Evolutionary conservation across 2,113 vertebrate genomes (phyloP), one percentile per base, ranked within the genome.

Genomic region (Genyomyrus donnyi): DNA sequence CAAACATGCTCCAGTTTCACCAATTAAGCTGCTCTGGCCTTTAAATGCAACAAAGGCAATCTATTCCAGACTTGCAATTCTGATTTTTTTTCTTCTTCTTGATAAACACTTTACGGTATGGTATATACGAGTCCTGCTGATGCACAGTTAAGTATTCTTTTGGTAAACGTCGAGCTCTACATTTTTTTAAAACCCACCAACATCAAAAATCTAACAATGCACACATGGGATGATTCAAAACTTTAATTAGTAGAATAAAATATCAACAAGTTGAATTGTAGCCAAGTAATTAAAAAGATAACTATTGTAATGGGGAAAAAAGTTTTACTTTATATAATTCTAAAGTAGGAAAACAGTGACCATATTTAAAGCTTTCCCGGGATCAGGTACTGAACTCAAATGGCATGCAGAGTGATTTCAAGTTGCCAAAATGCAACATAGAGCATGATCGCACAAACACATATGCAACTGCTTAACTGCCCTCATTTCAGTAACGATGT

Each of bases 31-130:
- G 91, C 89, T 56, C 93, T 94, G 89, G 95, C 93, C 93, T 93
- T 94, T 93, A 93, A 93, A 95, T 93, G 94, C 93, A 94, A 94
- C 94, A 93, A 94, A 94, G 94, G 94, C 91, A 94, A 95, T 94
- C 93, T 94, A 93, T 94, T 91, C 91, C 94, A 93, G 93, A 93
- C 92, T 92, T 95, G 93, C 93, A 93, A 94, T 93, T 94, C 87
- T 93, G 91, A 19, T 93, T 94, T 94, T 93, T 93, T 94, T 48
- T 48, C 46, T 48, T 48, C 46, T 48, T 48, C 46, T 9, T 48
- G 46, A 48, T 48, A 48, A 48, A 48, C 46, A 48, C 8, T 94
- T 94, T 35, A 35, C 8, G 7, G 8, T 95, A 94, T 93, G 94
- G 93, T 94, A 92, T 95, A 92, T 95, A 95, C 94, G 92, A 96